A percentile compares a stretch with the other conserved stretches of the same genome.
Evolutionary conservation across 2,797 vertebrate species (phyloP).

Genomic region (Scomberomorus guttatus): DNA sequence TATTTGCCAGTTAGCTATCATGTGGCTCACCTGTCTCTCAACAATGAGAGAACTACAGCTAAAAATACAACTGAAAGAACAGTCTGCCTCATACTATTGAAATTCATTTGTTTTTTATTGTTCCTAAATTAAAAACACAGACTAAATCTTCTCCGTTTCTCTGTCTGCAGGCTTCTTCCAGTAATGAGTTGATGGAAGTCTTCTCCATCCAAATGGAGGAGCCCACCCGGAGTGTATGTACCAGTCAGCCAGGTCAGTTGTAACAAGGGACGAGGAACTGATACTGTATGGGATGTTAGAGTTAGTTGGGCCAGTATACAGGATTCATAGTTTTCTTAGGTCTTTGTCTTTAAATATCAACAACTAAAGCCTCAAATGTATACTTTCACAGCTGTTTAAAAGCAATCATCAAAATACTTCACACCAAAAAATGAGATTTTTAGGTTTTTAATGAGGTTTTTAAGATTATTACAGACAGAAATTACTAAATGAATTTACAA

Average conservation of each 20-base stretch:
- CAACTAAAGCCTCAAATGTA: too few species aligned
- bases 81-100: too few species aligned
- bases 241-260: slow-evolving; percentile 62
- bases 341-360: too few species aligned
- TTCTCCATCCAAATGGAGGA: slow-evolving; percentile 59
- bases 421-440: not conserved
- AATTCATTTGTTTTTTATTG: not conserved
- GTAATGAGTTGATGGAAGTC: slow-evolving; percentile 70
- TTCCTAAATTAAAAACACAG: not conserved
- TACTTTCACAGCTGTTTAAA: not conserved
- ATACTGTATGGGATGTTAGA: not conserved
- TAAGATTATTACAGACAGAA: too few species aligned
- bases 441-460: too few species aligned
- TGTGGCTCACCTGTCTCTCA: not conserved
- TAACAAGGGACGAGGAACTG: not conserved
- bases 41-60: not conserved
- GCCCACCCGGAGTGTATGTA: not conserved
- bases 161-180: slow-evolving; percentile 51
- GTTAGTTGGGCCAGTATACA: not conserved
- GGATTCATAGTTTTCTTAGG: too few species aligned
- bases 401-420: not conserved
- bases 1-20: too few species aligned
- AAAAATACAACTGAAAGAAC: not conserved
- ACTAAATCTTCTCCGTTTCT: slow-evolving; percentile 12
- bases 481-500: not conserved